Conservation (phyloP, 2,888 invertebrate species). For the Myathropa florea region DNA sequence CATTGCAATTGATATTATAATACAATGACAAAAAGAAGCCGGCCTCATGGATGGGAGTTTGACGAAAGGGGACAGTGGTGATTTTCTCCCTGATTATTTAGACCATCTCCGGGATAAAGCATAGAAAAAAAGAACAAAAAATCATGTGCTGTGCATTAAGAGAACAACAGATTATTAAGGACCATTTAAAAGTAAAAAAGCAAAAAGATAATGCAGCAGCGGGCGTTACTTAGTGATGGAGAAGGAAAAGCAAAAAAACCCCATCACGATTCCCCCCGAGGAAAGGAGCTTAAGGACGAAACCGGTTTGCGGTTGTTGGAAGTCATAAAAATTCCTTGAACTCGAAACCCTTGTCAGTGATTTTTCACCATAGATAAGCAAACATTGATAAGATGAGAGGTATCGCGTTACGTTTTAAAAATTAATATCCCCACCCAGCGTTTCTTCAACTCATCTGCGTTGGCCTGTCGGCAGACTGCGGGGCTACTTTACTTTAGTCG, state of each 20-base stretch:
- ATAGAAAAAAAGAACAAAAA: too few species aligned
- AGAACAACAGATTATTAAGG: conserved; percentile 11
- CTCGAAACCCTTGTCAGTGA: neutral
- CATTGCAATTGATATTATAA: conserved; percentile 6
- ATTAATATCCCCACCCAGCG: neutral
- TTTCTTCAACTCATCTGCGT: neutral
- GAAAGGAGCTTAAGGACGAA: neutral
- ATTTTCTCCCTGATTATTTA: conserved; percentile 9
- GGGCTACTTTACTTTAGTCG: too few species aligned
- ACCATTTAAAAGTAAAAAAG: neutral
- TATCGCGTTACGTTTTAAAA: neutral
- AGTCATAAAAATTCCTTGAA: neutral
- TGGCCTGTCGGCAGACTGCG: neutral
- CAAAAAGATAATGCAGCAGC: neutral
- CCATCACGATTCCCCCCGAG: too few species aligned
- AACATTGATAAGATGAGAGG: neutral
- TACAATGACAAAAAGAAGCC: conserved; percentile 8
- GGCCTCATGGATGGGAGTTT: neutral
- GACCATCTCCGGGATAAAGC: conserved; percentile 12
- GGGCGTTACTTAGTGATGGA: too few species aligned
- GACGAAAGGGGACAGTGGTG: too few species aligned
- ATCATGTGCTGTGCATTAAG: neutral
- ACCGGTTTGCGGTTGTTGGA: neutral
- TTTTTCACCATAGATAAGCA: neutral
- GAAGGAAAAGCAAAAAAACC: neutral